Evolutionary conservation across 2,888 invertebrate genomes (phyloP), one percentile per base, ranked within the genome.

Genomic region (Lochmaea crataegi): DNA sequence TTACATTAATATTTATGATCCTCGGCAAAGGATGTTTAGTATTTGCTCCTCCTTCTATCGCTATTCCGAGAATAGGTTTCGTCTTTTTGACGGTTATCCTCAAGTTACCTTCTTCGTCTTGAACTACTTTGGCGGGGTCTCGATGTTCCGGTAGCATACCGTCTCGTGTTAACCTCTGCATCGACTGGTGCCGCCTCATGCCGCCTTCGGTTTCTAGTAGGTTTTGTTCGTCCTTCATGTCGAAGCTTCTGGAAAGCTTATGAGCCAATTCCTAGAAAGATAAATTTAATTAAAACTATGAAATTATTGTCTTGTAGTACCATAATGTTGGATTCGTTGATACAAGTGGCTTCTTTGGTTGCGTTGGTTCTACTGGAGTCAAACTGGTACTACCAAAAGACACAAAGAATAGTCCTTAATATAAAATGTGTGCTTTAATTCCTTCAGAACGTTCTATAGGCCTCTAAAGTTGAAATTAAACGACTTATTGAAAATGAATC

Each of bases 1-100:
- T 92, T 87, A 97, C 98, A 88, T 97, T 97, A 85, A 98, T 97
- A 87, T 96, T 97, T 84, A 98, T 97, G 84, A 98, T 97, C 85
- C 97, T 91, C 68, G 98, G 98, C 83, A 97, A 90, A 71, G 96
- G 95, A 88, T 98, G 97, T 85, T 95, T 94, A 61, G 98, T 98
- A 87, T 98, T 97, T 82, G 96, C 95, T 76, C 98, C 98, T 76
- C 98, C 98, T 89, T 98, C 98, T 83, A 98, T 98, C 77, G 97
- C 98, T 84, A 98, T 96, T 80, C 98, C 98, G 82, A 98, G 91
- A 83, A 96, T 96, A 65, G 97, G 95, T 88, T 96, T 96, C 70
- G 94, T 95, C 89, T 98, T 98, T 88, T 94, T 94, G 80, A 98
- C 95, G 80, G 94, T 93, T 83, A 97, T 94, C 86, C 95, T 91